Evolutionary conservation across 2,888 invertebrate species (phyloP), one percentile per base, ranked within the genome.

Genomic region (Spodoptera littoralis): DNA sequence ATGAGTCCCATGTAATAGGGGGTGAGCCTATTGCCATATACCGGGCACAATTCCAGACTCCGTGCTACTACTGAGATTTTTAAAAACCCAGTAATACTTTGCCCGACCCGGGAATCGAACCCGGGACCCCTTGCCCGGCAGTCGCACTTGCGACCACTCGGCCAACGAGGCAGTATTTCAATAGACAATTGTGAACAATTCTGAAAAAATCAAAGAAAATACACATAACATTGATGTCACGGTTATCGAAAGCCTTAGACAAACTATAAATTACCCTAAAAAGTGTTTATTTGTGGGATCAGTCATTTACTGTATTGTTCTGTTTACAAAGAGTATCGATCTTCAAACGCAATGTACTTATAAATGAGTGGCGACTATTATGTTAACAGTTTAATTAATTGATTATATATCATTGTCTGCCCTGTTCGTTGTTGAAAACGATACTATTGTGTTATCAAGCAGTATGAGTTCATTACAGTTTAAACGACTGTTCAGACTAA

Each of bases 231-330:
- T 11, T 30, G 30, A 43, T 1, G 48, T 49, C 22, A 6, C n/a
- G 5, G 8, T 4, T 41, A 18, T 46, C 18, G 46, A 60, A 60
- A n/a, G 42, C 24, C 11, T 60, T 68, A 30, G 36, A 8, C n/a
- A 43, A 47, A 11, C 18, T 24, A 11, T 5, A 11, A 50, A 44
- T 13, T 12, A 1, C 8, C 4, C 12, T 45, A 22, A 43, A 27
- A 51, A 60, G 9, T 60, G 3, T 51, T 11, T 47, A n/a, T 11
- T 13, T 60, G 8, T 46, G 9, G 12, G 46, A 36, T 36, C 2
- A 36, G 6, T 36, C 9, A 8, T 8, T 36, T 36, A 9, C 36
- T 36, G 9, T 36, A 9, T 36, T 9, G 9, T 36, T 9, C 36
- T 9, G 6, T 36, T 36, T 2, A 8, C 6, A 36, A 6, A 36